Evolutionary conservation across 2,888 invertebrate genomes (phyloP), one percentile per base, ranked within the genome.

Genomic region (Lasioglossum villosulum): DNA sequence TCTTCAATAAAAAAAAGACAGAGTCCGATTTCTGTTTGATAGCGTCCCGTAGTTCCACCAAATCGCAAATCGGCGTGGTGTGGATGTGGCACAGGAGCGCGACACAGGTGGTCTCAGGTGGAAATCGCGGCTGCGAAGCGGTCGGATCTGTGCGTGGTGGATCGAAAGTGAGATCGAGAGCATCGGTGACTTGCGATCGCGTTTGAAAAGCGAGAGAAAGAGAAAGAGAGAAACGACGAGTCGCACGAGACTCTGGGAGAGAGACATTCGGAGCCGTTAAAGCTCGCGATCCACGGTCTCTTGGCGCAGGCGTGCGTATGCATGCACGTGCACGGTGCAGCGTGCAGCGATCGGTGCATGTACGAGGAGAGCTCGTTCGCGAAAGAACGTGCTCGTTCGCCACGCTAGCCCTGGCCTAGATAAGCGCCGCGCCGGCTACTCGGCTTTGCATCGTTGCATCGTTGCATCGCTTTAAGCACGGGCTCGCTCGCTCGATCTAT

Each of bases 341-440:
- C 59, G 27, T 27, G 59, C 27, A 27, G 82, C 87, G 80, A 79
- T 81, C 86, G 84, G 34, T 75, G 79, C 52, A 34, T 42, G 71
- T 52, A 70, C 78, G 75, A 74, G 72, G 82, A 48, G 85, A 72
- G 52, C 84, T 78, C 79, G 37, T 80, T 48, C 73, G 71, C 82
- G 81, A 81, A 66, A 79, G 78, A 77, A 59, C 84, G 74, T 68
- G 90, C 86, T 90, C 86, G 84, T 88, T 91, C 88, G 91, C 86
- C 92, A 90, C 86, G 91, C 93, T 94, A 95, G 94, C 95, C 95
- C 94, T 95, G 95, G 95, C 95, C 95, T 95, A 95, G 95, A 95
- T 95, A 94, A 92, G 52, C 52, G 52, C 52, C 52, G 52, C 52
- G 79, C 89, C 90, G 85, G 84, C 91, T 90, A 92, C 91, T 88